These are phyloP conservation scores for Agapornis roseicollis DNA, from an alignment of 2,113 vertebrate genomes.

Conservation along the genomic window DNA sequence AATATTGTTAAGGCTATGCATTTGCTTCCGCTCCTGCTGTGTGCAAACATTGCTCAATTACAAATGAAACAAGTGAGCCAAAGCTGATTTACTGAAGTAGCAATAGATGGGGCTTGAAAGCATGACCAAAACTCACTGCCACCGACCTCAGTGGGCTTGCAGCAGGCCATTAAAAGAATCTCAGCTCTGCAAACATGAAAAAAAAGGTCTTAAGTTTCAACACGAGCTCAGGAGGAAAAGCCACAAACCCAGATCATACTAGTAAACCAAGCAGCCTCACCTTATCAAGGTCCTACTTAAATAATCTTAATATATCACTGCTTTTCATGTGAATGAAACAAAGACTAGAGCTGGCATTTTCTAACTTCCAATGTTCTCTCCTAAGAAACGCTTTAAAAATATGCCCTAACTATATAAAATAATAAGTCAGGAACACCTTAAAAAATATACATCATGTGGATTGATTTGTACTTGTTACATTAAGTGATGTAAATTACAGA, in stretches of 20 bases:
- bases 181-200: neutral
- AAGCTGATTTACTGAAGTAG: neutral
- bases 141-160: neutral
- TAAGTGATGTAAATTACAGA: conserved; percentile 4
- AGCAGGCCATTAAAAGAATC: neutral
- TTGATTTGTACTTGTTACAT: conserved; percentile 11
- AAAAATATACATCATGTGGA: neutral
- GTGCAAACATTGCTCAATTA: neutral
- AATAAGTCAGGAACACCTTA: neutral
- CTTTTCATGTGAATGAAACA: neutral
- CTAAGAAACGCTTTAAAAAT: neutral
- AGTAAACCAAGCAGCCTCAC: neutral
- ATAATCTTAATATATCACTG: neutral
- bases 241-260: neutral
- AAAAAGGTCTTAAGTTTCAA: neutral
- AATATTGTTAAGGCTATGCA: neutral
- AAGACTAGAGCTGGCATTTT: neutral
- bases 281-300: neutral
- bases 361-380: neutral
- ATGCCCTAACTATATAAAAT: neutral
- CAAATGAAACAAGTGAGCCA: neutral
- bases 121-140: neutral
- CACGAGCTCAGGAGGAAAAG: neutral
- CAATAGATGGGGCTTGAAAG: neutral
- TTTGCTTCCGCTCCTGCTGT: neutral